These are phyloP conservation scores for Pseudolaguvia tuberculata DNA, from an alignment of 2,113 vertebrate genomes.

Conservation along the genomic window DNA sequence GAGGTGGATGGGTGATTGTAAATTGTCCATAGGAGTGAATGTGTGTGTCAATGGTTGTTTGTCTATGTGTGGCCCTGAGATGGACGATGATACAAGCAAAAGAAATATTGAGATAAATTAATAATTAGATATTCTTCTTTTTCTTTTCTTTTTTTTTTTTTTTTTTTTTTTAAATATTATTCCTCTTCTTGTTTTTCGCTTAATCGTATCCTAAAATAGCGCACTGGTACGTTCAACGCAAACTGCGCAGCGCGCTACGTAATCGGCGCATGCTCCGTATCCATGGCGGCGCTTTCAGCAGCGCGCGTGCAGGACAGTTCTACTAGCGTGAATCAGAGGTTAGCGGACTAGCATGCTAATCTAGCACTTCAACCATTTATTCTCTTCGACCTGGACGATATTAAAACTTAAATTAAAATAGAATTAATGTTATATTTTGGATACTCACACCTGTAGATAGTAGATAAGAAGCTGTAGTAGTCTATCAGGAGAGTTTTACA, in stretches of 20 bases:
- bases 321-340: neutral
- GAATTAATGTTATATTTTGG: neutral
- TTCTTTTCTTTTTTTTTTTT: no score
- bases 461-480: neutral
- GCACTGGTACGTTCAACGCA: neutral
- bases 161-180: neutral
- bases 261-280: constrained; percentile 16
- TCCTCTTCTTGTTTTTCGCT: neutral
- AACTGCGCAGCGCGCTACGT: constrained; percentile 6
- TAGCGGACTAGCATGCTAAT: neutral
- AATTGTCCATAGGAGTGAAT: no score
- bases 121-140: no score
- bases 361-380: neutral
- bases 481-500: neutral
- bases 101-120: neutral
- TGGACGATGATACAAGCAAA: no score
- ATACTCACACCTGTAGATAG: neutral
- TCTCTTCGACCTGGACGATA: neutral
- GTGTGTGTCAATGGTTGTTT: no score
- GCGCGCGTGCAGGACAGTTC: neutral
- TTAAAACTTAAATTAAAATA: neutral
- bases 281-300: neutral
- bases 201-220: neutral
- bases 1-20: no score
- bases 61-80: no score